These are phyloP conservation scores for Callyntrura sp. DNA, from an alignment of 2,888 invertebrate species.

Conservation along the genomic window DNA sequence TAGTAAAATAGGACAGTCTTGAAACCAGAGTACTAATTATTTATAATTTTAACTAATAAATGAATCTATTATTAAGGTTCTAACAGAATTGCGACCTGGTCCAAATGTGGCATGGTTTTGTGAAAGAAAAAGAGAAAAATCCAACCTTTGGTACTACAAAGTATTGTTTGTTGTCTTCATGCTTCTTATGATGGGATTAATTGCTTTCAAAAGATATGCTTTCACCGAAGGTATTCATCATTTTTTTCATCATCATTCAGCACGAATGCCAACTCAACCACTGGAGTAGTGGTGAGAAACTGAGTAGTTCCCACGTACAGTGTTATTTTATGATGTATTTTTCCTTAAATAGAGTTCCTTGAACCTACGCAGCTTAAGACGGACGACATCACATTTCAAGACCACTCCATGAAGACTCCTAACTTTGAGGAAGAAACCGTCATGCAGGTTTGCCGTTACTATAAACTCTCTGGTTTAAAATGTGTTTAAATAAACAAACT, in stretches of 20 bases:
- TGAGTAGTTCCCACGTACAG: too few relatives aligned
- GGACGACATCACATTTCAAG: too few relatives aligned
- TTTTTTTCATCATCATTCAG: too few relatives aligned
- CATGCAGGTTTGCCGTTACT: too few relatives aligned
- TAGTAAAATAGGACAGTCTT: background rate
- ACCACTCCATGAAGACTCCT: too few relatives aligned
- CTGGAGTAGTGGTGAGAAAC: too few relatives aligned
- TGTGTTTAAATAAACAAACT: too few relatives aligned
- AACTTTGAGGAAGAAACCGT: too few relatives aligned
- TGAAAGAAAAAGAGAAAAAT: conserved; percentile 6
- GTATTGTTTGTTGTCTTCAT: background rate
- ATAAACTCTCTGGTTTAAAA: too few relatives aligned
- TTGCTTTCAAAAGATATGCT: background rate
- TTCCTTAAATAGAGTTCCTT: background rate
- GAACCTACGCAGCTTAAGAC: background rate
- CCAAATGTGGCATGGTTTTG: conserved; percentile 31
- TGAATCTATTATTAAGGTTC: background rate
- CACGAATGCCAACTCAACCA: too few relatives aligned
- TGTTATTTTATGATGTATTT: too few relatives aligned
- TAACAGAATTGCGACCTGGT: background rate
- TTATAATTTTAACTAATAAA: background rate
- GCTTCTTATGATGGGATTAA: background rate
- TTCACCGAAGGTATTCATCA: background rate
- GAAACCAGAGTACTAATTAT: background rate
- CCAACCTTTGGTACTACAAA: background rate